A percentile compares a stretch with the other conserved stretches of the same genome.
phyloP scores from a whole-genome alignment of 2,797 vertebrate species.

The Pseudotriccus pelzelni region DNA sequence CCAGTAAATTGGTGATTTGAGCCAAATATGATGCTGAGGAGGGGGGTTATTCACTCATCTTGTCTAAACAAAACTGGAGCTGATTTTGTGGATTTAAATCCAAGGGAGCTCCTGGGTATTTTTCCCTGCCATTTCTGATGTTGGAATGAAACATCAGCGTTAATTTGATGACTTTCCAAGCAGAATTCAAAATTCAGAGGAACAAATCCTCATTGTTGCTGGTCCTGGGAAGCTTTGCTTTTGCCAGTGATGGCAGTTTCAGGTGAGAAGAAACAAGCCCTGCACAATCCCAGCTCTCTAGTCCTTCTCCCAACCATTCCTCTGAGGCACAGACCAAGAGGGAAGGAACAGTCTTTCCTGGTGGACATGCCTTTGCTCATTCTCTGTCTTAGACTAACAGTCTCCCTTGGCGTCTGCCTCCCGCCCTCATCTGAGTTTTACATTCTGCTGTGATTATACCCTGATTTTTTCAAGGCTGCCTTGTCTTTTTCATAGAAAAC shows the following conservation, averaged over 20 bases:
- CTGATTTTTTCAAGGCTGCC: not conserved
- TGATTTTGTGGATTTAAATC: constrained; percentile 40
- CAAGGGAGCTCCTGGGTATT: constrained; percentile 16
- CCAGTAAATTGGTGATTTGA: constrained; percentile 41
- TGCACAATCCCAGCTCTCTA: not conserved
- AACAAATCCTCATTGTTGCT: not conserved
- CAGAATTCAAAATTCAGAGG: not conserved
- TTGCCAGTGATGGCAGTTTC: not conserved
- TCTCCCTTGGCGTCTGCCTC: not conserved
- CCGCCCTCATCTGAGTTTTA: not conserved
- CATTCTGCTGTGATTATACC: not conserved
- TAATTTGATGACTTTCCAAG: constrained; percentile 42
- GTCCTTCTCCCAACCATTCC: not conserved
- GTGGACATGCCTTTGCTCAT: not conserved
- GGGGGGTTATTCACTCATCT: constrained; percentile 33
- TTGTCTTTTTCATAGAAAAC: not conserved
- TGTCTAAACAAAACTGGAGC: constrained; percentile 46
- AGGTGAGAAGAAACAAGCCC: not conserved
- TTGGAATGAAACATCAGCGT: constrained; percentile 11
- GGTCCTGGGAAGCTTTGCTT: not conserved
- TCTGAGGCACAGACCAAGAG: not conserved
- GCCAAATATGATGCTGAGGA: constrained; percentile 33
- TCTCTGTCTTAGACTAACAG: not conserved
- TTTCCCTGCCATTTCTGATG: not conserved
- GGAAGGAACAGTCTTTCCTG: not conserved